Evolutionary conservation across 2,113 vertebrate species (phyloP).

Genomic region (Mellivora capensis): DNA sequence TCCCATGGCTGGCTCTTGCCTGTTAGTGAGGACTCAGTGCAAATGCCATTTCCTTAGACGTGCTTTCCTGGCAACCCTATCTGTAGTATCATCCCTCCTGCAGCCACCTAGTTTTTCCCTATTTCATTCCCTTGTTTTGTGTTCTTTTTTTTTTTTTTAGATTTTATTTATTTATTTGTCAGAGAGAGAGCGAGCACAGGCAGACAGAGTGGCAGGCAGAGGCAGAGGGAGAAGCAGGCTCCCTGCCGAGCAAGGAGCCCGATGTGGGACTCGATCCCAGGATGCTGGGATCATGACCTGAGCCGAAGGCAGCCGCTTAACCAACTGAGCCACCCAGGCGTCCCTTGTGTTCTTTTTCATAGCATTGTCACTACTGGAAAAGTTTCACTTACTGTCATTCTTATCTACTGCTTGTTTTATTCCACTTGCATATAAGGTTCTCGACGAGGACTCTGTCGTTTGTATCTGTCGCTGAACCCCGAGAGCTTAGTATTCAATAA

Average conservation of each 20-base stretch:
- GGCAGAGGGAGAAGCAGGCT: too few species aligned
- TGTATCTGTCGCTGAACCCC: background rate
- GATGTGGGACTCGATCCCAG: too few species aligned
- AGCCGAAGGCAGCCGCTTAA: too few species aligned
- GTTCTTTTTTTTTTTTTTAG: too few species aligned
- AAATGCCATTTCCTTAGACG: background rate
- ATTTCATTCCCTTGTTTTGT: background rate
- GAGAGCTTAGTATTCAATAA: background rate
- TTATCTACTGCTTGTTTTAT: background rate
- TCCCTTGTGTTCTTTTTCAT: background rate
- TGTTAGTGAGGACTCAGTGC: background rate
- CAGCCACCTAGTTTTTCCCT: background rate
- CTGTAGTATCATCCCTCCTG: background rate
- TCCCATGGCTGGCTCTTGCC: background rate
- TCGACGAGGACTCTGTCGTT: background rate
- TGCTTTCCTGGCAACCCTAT: background rate
- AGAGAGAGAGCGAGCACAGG: too few species aligned
- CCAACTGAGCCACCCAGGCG: too few species aligned
- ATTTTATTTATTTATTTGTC: too few species aligned
- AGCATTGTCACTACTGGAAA: background rate
- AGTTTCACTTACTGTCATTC: background rate
- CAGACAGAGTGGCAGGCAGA: too few species aligned
- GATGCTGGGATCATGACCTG: too few species aligned
- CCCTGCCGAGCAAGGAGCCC: too few species aligned
- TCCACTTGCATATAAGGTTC: background rate